Evolutionary conservation across 1,140 invertebrate species (phyloP), one percentile per base, ranked within the genome.

Genomic region (Phenacoccus solenopsis): DNA sequence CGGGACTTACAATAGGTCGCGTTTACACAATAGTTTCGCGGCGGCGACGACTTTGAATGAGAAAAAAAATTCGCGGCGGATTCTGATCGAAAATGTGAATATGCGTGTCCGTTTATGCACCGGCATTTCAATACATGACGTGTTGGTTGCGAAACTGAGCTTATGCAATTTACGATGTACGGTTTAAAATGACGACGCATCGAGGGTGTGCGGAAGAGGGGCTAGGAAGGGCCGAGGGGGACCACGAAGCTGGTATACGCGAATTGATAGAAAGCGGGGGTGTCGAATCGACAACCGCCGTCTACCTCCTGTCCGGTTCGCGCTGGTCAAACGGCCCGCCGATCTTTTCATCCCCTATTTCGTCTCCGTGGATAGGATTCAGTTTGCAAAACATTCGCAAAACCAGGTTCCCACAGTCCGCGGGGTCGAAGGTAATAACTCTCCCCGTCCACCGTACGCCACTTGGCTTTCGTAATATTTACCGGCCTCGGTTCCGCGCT

Each of bases 101-200:
- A 32, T 32, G 13, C 38, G 38, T 49, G 38, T 49, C 38, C 38
- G 38, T 49, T 49, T 49, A 49, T 49, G 59, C 59, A 27, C 59
- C 59, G 59, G 59, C 59, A 64, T 64, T 64, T 64, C 59, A 64
- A 64, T 64, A 64, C 59, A 64, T 64, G 56, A 22, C 16, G 59
- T 64, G 59, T 64, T 20, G 59, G 59, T 64, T 64, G 59, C 59
- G 59, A 64, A 64, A 64, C 59, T 64, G 59, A 64, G 59, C 59
- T 64, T 64, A 64, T 64, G 59, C 59, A 64, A 64, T 64, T 64
- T 64, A 64, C 59, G 59, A 64, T 16, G 4, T 20, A 9, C 21
- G 59, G 59, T 64, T 25, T 27, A 64, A 64, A 64, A 64, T 64
- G 59, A 22, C 59, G 59, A 64, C 56, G 56, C n/a, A 59, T 59